Evolutionary conservation across 1,140 invertebrate genomes (phyloP), one percentile per base, ranked within the genome.

Genomic region (Drosophila lacertosa): DNA sequence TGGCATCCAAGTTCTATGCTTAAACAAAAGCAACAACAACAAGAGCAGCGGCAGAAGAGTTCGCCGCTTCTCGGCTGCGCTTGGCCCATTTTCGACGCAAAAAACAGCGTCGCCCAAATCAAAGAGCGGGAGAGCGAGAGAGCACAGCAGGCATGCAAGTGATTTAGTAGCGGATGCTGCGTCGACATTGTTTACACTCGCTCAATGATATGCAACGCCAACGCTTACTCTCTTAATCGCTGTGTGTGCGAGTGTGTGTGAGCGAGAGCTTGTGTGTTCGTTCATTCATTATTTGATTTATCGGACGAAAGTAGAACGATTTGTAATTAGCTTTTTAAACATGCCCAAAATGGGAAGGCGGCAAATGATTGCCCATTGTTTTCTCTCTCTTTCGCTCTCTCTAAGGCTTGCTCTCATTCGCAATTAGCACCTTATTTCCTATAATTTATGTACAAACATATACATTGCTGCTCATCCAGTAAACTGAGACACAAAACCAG

Each of bases 221-320:
- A 32, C 37, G 29, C 54, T n/a, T n/a, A n/a, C n/a, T 59, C 40
- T 54, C 29, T 63, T 50, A 42, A 35, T 11, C 15, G 7, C 24
- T 51, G 11, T 53, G n/a, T 33, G 22, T 65, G 13, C 32, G 9
- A 33, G 32, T 40, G 37, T 39, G 29, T 35, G 40, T 51, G 40
- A 22, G 57, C 42, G 63, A 47, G 44, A 26, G n/a, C 2, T 1
- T 35, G 53, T 50, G 32, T 48, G 60, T 64, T 76, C 80, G 60
- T 64, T 76, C 80, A 84, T 83, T 83, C 75, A 79, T 75, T 75
- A 75, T 72, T 84, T 83, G 79, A 84, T 84, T 84, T 84, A 84
- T 75, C 53, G 66, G 45, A 16, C 44, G 16, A 66, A 58, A 66
- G 68, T 71, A 66, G 67, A 70, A 70, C 66, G 59, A 50, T 70